Evolutionary conservation across 2,797 vertebrate species (phyloP).

Genomic region (Dermochelys coriacea): DNA sequence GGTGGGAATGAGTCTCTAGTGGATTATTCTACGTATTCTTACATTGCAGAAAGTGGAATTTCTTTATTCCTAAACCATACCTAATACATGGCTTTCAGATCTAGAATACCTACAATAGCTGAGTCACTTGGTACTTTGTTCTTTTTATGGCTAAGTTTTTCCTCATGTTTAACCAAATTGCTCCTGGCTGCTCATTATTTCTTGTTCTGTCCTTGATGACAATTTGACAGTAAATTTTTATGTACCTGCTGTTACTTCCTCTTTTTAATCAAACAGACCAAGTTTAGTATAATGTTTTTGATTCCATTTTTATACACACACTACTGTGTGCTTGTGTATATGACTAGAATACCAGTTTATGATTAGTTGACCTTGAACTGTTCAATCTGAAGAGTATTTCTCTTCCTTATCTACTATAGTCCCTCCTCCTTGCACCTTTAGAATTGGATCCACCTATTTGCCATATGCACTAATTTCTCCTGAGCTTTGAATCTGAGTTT

Average conservation of each 20-base stretch:
- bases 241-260: background rate
- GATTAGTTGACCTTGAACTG: background rate
- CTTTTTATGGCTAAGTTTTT: background rate
- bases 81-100: background rate
- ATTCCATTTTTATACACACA: background rate
- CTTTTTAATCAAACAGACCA: background rate
- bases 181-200: background rate
- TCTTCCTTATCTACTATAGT: background rate
- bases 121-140: background rate
- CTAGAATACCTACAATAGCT: background rate
- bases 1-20: background rate
- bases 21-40: conserved; percentile 21
- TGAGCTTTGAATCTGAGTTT: background rate
- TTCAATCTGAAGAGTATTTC: background rate
- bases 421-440: background rate
- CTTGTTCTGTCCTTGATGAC: background rate
- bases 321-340: background rate
- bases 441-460: background rate
- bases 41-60: conserved; percentile 17
- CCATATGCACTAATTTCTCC: background rate
- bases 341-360: background rate
- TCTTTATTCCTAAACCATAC: background rate
- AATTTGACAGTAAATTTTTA: background rate
- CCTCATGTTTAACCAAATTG: background rate
- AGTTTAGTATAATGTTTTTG: background rate